Conservation (phyloP, 2,113 vertebrate species). For the Cromileptes altivelis region DNA sequence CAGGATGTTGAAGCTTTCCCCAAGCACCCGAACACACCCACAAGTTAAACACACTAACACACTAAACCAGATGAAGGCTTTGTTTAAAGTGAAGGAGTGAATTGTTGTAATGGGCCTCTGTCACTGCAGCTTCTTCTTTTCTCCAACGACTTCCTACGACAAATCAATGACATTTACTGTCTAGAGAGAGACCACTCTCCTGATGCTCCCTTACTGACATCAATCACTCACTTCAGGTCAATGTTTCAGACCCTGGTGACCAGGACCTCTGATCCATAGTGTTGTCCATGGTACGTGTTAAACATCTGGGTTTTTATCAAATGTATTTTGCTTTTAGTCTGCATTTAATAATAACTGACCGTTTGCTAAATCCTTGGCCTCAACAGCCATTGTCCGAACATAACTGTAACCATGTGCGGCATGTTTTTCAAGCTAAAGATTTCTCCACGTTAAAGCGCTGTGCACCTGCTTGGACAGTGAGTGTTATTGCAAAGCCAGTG, state of each 20-base stretch:
- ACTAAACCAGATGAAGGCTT: background rate
- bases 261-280: background rate
- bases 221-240: constrained; percentile 38
- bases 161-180: constrained; percentile 37
- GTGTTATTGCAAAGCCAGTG: too few relatives aligned
- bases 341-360: background rate
- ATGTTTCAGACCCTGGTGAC: constrained; percentile 20
- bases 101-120: constrained; percentile 12
- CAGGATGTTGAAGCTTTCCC: background rate
- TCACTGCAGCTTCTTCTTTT: constrained; percentile 28
- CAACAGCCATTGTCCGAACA: too few relatives aligned
- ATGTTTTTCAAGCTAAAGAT: too few relatives aligned
- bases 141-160: constrained; percentile 30
- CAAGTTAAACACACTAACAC: background rate
- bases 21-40: constrained; percentile 2
- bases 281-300: background rate
- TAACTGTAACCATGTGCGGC: background rate
- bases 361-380: background rate
- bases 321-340: constrained; percentile 3
- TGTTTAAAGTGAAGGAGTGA: constrained; percentile 22
- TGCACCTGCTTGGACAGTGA: too few relatives aligned
- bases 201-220: constrained; percentile 19
- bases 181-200: constrained; percentile 11
- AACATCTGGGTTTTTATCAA: background rate
- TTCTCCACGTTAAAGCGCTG: too few relatives aligned